These are phyloP conservation scores for Oscheius myriophilus DNA, from an alignment of 2,888 invertebrate species.

Conservation along the genomic window DNA sequence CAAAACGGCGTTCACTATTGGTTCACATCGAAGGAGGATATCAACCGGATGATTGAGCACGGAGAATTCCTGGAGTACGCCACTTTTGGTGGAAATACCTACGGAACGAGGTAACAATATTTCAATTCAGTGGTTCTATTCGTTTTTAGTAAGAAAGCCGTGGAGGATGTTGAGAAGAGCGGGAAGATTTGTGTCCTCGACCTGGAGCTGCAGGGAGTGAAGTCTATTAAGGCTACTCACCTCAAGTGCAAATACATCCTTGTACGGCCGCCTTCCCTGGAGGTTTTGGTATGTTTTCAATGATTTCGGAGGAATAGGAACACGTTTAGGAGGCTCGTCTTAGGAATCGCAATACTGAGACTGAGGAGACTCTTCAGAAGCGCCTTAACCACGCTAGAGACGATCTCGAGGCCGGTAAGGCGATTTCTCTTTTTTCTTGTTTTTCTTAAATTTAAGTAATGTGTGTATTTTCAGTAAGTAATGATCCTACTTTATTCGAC, in stretches of 20 bases:
- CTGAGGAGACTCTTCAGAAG: slow-evolving; percentile 83
- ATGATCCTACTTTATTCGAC: slow-evolving; percentile 83
- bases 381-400: slow-evolving; percentile 82
- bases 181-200: slow-evolving; percentile 92
- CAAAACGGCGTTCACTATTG: slow-evolving; percentile 71
- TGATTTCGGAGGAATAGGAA: slow-evolving; percentile 3
- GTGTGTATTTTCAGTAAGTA: slow-evolving; percentile 53
- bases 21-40: slow-evolving; percentile 81
- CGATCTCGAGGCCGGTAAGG: slow-evolving; percentile 85
- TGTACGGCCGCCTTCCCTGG: slow-evolving; percentile 82
- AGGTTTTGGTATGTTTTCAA: slow-evolving; percentile 30
- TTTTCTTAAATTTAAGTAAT: not conserved
- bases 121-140: no score
- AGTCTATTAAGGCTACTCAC: slow-evolving; percentile 81
- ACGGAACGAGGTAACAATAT: slow-evolving; percentile 86
- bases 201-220: slow-evolving; percentile 89
- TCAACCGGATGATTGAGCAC: slow-evolving; percentile 81
- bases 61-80: slow-evolving; percentile 92
- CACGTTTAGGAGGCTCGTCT: slow-evolving; percentile 70
- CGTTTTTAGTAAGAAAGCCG: slow-evolving; percentile 82
- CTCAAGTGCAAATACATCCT: slow-evolving; percentile 87
- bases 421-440: not conserved
- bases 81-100: slow-evolving; percentile 89
- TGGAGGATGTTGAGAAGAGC: slow-evolving; percentile 81
- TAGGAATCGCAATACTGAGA: slow-evolving; percentile 85